These are phyloP conservation scores for Drosophila sturtevanti DNA, from an alignment of 1,140 invertebrate species.

Conservation along the genomic window DNA sequence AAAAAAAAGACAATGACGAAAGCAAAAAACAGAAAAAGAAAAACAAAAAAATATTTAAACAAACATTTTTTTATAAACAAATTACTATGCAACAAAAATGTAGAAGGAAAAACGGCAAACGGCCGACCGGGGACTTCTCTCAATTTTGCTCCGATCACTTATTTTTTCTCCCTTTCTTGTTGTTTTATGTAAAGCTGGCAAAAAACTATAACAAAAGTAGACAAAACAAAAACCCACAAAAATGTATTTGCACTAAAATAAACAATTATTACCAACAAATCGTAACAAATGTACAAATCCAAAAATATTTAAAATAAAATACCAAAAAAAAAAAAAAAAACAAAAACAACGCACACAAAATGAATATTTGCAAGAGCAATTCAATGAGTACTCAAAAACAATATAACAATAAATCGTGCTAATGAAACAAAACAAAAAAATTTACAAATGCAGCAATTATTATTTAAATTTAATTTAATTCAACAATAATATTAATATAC, in stretches of 20 bases:
- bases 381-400: not conserved
- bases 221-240: slow-evolving; percentile 24
- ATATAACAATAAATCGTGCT: slow-evolving; percentile 22
- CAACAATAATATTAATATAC: slow-evolving; percentile 38
- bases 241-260: not conserved
- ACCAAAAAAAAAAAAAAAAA: slow-evolving; percentile 43
- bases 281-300: slow-evolving; percentile 48
- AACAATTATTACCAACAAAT: not conserved
- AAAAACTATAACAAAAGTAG: not conserved
- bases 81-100: not conserved
- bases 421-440: slow-evolving; percentile 23
- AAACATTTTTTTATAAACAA: slow-evolving; percentile 57
- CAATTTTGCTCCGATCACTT: not conserved
- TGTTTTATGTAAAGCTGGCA: not conserved
- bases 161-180: not conserved
- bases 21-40: not conserved
- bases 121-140: too few species aligned
- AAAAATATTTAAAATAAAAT: slow-evolving; percentile 30
- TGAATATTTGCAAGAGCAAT: not conserved
- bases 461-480: slow-evolving; percentile 24
- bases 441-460: slow-evolving; percentile 11
- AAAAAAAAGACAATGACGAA: slow-evolving; percentile 28
- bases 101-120: not conserved
- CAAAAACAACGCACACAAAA: not conserved
- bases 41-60: slow-evolving; percentile 16